Conservation (phyloP, 1,140 invertebrate genomes). For the Trichoplusia ni region DNA sequence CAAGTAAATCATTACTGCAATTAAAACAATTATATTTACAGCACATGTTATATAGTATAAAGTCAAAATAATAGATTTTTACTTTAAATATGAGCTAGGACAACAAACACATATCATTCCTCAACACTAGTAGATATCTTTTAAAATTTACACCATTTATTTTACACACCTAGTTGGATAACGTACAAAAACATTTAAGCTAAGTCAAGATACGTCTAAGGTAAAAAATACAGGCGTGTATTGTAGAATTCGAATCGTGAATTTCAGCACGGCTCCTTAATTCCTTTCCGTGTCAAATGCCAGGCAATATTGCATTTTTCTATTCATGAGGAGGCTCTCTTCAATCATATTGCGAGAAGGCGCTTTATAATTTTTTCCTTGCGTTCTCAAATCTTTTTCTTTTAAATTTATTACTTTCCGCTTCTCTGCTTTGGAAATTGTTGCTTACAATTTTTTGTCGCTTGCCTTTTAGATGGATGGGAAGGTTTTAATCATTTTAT, state of each 20-base stretch:
- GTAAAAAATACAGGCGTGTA: background rate
- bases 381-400: slow-evolving; percentile 11
- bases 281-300: slow-evolving; percentile 29
- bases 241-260: slow-evolving; percentile 35
- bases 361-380: slow-evolving; percentile 16
- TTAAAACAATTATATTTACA: too few species aligned
- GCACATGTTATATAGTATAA: too few species aligned
- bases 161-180: background rate
- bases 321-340: slow-evolving; percentile 25
- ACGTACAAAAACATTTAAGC: slow-evolving; percentile 8
- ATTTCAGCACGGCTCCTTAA: slow-evolving; percentile 25
- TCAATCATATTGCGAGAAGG: slow-evolving; percentile 19
- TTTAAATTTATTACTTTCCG: slow-evolving; percentile 32
- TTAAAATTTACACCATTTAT: too few species aligned
- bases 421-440: slow-evolving; percentile 15
- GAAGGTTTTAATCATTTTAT: slow-evolving; percentile 7
- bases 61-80: too few species aligned
- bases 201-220: slow-evolving; percentile 7
- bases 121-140: too few species aligned
- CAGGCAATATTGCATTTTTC: slow-evolving; percentile 39
- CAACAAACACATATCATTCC: too few species aligned
- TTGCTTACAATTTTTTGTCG: slow-evolving; percentile 14
- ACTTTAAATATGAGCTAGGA: too few species aligned
- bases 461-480: slow-evolving; percentile 1
- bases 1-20: too few species aligned